Base-by-base conservation (phyloP, 2,888 invertebrate species). In the Nemotelus nigrinus region DNA sequence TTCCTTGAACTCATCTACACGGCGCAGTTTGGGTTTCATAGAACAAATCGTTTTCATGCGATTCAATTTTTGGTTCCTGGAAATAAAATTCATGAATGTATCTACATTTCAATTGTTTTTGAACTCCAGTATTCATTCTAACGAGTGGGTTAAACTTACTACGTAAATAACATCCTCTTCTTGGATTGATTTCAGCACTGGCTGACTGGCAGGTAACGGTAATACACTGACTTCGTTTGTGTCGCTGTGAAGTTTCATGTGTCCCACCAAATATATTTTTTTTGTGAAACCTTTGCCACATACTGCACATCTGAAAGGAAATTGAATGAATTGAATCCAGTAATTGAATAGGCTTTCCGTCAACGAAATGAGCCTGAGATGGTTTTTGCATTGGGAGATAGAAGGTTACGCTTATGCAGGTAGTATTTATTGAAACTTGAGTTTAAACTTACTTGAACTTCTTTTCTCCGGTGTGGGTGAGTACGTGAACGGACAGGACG, bases 201-300 rank as follows among this genome's bases (percentile, higher is more conserved):
- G 63, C 63, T 5, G 58, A 58, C 25, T 7, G 7, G 58, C 5
- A 45, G 4, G 65, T 47, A 45, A n/a, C 43, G 45, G 8, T 65
- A 7, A n/a, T 10, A 47, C 55, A 3, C 50, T 41, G 7, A 7
- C 2, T 10, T 41, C 41, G 41, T 41, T 39, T 3, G 47, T 48
- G 7, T 63, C 80, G 7, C 76, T 80, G 79, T 86, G 86, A n/a
- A 84, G 83, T n/a, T 82, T 82, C 77, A 84, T 77, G 76, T 87
- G 87, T 2, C 85, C 81, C 45, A 82, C 77, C 8, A 87, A 80
- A 58, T 87, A 87, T 1, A 82, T 82, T 76, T 86, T 86, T 76
- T 87, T 87, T 2, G 87, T 86, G 79, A 87, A 87, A 2, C 87
- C 86, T 79, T 86, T 85, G 6, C 83, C 84, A 76, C 87, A 87